A percentile compares a stretch with the other conserved stretches of the same genome.
phyloP scores from a whole-genome alignment of 2,113 vertebrate species.

The Pedionomus torquatus region DNA sequence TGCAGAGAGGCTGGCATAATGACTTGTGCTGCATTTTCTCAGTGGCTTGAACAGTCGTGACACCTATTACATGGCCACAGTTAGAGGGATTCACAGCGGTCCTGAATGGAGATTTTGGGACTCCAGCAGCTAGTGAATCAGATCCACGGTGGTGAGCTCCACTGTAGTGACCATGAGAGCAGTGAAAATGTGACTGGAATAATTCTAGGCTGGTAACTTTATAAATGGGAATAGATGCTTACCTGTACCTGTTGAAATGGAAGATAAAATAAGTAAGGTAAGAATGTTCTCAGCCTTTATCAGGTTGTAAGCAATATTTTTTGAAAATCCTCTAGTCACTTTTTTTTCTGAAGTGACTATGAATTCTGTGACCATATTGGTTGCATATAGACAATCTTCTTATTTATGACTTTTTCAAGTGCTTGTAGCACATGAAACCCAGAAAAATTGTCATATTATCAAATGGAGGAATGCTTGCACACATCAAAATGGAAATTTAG shows the following conservation, averaged over 20 bases:
- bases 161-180: neutral
- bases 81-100: neutral
- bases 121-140: neutral
- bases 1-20: neutral
- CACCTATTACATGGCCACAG: rapidly evolving
- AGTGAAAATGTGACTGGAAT: neutral
- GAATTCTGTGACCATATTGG: neutral
- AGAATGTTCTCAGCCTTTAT: neutral
- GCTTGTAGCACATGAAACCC: neutral
- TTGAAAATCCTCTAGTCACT: neutral
- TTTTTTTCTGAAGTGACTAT: neutral
- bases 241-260: neutral
- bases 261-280: neutral
- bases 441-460: neutral
- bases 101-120: neutral
- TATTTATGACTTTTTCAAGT: neutral
- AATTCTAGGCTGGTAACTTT: neutral
- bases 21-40: neutral
- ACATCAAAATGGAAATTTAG: neutral
- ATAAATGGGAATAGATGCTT: neutral
- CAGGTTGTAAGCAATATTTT: neutral
- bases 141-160: neutral
- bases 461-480: neutral
- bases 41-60: neutral
- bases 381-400: neutral